Evolutionary conservation across 2,113 vertebrate genomes (phyloP).

Genomic region (Microcebus ravelobensis): DNA sequence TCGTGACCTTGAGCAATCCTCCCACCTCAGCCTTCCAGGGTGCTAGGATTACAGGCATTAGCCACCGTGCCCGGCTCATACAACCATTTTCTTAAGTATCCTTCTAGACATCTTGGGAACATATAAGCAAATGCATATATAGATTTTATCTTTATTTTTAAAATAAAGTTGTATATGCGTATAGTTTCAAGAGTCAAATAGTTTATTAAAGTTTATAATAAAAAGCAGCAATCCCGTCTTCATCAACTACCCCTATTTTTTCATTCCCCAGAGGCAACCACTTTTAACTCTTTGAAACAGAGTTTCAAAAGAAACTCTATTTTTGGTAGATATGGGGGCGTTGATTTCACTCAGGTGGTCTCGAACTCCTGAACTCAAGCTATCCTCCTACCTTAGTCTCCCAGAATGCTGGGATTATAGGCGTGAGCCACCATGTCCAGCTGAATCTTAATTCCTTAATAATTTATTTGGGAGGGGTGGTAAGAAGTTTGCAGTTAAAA

Average conservation of each 20-base stretch:
- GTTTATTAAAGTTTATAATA: not conserved
- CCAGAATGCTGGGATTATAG: too few species aligned
- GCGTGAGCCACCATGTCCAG: too few species aligned
- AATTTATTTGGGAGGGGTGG: not conserved
- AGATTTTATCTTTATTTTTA: not conserved
- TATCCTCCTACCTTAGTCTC: too few species aligned
- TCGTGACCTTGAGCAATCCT: too few species aligned
- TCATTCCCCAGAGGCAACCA: not conserved
- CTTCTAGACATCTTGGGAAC: not conserved
- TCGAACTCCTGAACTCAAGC: too few species aligned
- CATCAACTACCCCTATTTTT: not conserved
- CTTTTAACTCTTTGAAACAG: not conserved
- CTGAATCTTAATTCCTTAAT: not conserved
- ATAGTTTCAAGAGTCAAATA: not conserved
- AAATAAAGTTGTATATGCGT: not conserved
- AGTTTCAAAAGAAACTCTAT: not conserved
- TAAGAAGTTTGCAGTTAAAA: not conserved
- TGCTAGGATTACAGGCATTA: too few species aligned
- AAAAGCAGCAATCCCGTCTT: not conserved
- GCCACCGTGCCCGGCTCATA: too few species aligned
- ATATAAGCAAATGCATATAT: not conserved
- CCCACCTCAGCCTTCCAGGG: too few species aligned
- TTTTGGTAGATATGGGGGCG: too few species aligned
- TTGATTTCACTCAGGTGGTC: too few species aligned
- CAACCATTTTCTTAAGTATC: not conserved